Evolutionary conservation across 2,797 vertebrate genomes (phyloP).

Genomic region (Hemitrygon akajei): DNA sequence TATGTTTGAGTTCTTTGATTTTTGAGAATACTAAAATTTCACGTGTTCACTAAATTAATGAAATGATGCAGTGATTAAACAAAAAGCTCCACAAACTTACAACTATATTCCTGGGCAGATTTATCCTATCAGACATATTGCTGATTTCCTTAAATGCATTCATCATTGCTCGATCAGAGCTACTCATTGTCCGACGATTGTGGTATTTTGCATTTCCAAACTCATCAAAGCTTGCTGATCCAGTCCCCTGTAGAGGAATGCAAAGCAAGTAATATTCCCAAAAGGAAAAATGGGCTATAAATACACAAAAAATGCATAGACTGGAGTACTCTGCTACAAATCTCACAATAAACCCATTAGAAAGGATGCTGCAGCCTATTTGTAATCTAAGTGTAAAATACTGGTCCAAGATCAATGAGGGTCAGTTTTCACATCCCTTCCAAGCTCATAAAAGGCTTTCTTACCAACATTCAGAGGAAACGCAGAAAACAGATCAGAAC

Average conservation of each 20-base stretch:
- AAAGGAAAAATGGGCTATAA: not conserved
- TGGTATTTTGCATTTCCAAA: slow-evolving; percentile 98
- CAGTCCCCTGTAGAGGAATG: slow-evolving; percentile 74
- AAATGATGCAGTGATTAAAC: slow-evolving; percentile 50
- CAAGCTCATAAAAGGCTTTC: not conserved
- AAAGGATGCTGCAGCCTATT: not conserved
- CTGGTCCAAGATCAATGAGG: not conserved
- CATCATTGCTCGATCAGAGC: slow-evolving; percentile 94
- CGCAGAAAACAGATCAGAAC: not conserved
- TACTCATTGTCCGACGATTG: slow-evolving; percentile 95
- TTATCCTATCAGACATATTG: slow-evolving; percentile 97
- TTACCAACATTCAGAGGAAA: not conserved
- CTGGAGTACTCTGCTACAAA: not conserved
- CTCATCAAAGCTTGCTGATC: slow-evolving; percentile 94
- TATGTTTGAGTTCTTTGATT: slow-evolving; percentile 59
- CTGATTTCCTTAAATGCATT: slow-evolving; percentile 97
- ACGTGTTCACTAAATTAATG: slow-evolving; percentile 50
- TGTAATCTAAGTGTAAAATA: not conserved
- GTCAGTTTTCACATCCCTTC: not conserved
- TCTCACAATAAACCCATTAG: not conserved
- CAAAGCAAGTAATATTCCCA: not conserved
- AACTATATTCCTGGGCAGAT: slow-evolving; percentile 93
- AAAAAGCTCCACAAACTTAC: slow-evolving; percentile 63
- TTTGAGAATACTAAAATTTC: slow-evolving; percentile 58
- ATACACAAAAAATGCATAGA: not conserved